Conservation (phyloP, 30 jellyfish, hydroid and myxozoan species). For the Aurelia aurita region DNA sequence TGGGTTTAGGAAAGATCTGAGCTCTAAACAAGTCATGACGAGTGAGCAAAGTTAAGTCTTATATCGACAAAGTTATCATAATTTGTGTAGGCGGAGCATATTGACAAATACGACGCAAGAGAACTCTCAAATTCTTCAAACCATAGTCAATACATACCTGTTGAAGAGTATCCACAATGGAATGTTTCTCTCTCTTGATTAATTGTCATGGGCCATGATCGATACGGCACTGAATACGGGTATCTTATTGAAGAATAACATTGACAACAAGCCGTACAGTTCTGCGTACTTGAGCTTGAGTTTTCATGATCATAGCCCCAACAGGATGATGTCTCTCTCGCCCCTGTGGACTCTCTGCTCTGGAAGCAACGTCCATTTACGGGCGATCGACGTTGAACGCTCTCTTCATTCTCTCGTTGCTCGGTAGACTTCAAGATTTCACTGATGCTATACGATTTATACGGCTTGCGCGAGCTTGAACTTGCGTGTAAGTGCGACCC, state of each 20-base stretch:
- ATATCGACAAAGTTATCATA: background rate
- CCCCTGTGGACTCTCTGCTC: background rate
- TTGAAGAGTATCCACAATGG: constrained; percentile 37
- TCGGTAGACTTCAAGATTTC: constrained; percentile 47
- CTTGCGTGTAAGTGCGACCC: background rate
- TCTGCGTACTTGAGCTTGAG: constrained; percentile 4
- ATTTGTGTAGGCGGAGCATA: constrained; percentile 2
- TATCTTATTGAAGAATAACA: constrained; percentile 40
- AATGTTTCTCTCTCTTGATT: constrained; percentile 44
- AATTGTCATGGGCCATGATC: constrained; percentile 39
- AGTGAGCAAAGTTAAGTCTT: background rate
- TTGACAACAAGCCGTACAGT: constrained; percentile 42
- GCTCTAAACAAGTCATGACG: background rate
- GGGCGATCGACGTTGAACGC: constrained; percentile 1
- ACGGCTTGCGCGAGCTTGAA: constrained; percentile 38
- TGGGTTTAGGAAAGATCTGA: no score
- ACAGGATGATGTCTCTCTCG: constrained; percentile 2
- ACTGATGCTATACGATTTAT: constrained; percentile 53
- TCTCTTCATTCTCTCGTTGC: constrained; percentile 2
- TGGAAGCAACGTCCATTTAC: constrained; percentile 3
- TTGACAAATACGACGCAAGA: background rate
- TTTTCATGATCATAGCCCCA: constrained; percentile 33
- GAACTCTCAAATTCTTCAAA: background rate
- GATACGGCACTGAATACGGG: constrained; percentile 33
- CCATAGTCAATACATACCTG: constrained; percentile 18